A percentile compares a stretch with the other conserved stretches of the same genome.
Evolutionary conservation across 2,113 vertebrate genomes (phyloP).

Genomic region (Aptenodytes forsteri): DNA sequence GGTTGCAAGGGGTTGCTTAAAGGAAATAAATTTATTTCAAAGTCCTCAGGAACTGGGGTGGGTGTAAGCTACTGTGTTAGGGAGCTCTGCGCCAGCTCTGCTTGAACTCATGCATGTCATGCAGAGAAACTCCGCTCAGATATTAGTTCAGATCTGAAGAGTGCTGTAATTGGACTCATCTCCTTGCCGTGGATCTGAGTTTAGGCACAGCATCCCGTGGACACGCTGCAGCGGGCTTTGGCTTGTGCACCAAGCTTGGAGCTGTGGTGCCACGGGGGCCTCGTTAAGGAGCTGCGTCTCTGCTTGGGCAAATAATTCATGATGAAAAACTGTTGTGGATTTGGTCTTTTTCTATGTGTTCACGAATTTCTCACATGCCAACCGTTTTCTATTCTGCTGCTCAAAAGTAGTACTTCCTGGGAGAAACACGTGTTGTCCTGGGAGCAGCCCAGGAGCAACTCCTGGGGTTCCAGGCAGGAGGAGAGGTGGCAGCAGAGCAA

Average conservation of each 20-base stretch:
- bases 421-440: neutral
- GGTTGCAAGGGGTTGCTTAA: neutral
- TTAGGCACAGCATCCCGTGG: neutral
- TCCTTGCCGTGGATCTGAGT: neutral
- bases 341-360: neutral
- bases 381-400: neutral
- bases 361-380: neutral
- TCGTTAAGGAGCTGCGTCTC: neutral
- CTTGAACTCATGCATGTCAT: too few species aligned
- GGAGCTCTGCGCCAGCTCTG: neutral
- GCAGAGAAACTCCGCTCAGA: neutral
- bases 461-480: neutral
- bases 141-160: too few species aligned
- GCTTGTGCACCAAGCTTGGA: fast-evolving
- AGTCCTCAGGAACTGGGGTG: neutral
- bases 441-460: neutral
- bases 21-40: neutral
- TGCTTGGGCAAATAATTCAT: neutral
- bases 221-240: fast-evolving
- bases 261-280: neutral
- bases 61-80: neutral
- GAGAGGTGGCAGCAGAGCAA: neutral
- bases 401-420: neutral
- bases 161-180: neutral
- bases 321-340: neutral